Conservation (phyloP, 1,140 invertebrate genomes). For the Prorops nasuta region DNA sequence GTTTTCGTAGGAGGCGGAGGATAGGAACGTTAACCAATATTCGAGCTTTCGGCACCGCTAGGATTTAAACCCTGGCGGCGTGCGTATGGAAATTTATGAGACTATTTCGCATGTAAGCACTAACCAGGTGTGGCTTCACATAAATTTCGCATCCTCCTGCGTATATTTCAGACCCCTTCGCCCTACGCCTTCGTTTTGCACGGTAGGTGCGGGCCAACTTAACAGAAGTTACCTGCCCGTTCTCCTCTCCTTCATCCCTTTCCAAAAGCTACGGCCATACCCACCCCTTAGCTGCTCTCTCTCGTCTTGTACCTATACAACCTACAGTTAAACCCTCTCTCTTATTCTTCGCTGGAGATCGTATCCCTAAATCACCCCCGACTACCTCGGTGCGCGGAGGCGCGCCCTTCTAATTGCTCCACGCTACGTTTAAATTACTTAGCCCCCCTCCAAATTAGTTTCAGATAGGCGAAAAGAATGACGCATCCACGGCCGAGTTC, state of each 20-base stretch:
- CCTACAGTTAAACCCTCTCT: slow-evolving; percentile 27
- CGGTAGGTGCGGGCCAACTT: slow-evolving; percentile 43
- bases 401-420: slow-evolving; percentile 50
- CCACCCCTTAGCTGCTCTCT: slow-evolving; percentile 25
- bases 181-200: slow-evolving; percentile 34
- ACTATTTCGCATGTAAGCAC: slow-evolving; percentile 54
- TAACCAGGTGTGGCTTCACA: slow-evolving; percentile 57
- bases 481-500: slow-evolving; percentile 32
- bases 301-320: slow-evolving; percentile 23
- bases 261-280: slow-evolving; percentile 5
- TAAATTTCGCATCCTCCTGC: slow-evolving; percentile 54
- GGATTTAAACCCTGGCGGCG: slow-evolving; percentile 35
- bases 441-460: slow-evolving; percentile 48
- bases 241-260: slow-evolving; percentile 17
- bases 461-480: slow-evolving; percentile 52
- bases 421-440: slow-evolving; percentile 54
- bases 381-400: slow-evolving; percentile 34
- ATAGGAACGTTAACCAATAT: slow-evolving; percentile 30
- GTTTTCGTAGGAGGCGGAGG: not conserved
- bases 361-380: slow-evolving; percentile 49
- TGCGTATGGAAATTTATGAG: slow-evolving; percentile 54
- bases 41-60: slow-evolving; percentile 38
- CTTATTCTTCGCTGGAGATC: slow-evolving; percentile 47
- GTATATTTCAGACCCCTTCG: slow-evolving; percentile 49
- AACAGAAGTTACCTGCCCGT: slow-evolving; percentile 47